These are phyloP conservation scores for Eudemis profundana DNA, from an alignment of 2,888 invertebrate species.

Conservation along the genomic window DNA sequence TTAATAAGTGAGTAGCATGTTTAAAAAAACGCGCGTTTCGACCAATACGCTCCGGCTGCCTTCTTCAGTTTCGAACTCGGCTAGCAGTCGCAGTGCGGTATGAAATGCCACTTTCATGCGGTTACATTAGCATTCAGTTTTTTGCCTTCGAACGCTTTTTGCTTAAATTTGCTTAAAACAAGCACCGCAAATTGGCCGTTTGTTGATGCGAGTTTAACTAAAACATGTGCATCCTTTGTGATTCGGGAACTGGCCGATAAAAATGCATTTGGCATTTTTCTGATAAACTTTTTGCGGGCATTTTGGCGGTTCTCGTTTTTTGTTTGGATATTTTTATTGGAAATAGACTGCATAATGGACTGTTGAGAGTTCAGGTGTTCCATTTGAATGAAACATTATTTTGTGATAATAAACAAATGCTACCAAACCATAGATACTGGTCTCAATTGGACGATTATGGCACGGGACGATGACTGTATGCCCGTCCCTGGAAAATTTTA, in stretches of 20 bases:
- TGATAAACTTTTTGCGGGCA: not conserved
- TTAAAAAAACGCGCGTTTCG: not conserved
- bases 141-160: conserved; percentile 36
- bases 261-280: not conserved
- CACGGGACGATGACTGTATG: no score
- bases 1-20: no score
- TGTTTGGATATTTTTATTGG: not conserved
- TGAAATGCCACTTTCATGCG: conserved; percentile 44
- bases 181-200: conserved; percentile 28
- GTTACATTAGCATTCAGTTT: conserved; percentile 43
- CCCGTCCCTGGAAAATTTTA: no score
- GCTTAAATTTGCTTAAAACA: conserved; percentile 33
- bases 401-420: no score
- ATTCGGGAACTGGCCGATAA: conserved; percentile 11
- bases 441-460: no score
- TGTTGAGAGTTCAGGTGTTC: not conserved
- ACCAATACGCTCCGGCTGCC: not conserved
- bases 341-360: not conserved
- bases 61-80: not conserved
- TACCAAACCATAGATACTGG: no score
- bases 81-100: conserved; percentile 41
- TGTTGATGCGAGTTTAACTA: conserved; percentile 29
- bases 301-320: not conserved
- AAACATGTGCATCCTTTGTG: conserved; percentile 15
- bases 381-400: no score